Evolutionary conservation across 2,113 vertebrate genomes (phyloP).

Genomic region (Promerops cafer): DNA sequence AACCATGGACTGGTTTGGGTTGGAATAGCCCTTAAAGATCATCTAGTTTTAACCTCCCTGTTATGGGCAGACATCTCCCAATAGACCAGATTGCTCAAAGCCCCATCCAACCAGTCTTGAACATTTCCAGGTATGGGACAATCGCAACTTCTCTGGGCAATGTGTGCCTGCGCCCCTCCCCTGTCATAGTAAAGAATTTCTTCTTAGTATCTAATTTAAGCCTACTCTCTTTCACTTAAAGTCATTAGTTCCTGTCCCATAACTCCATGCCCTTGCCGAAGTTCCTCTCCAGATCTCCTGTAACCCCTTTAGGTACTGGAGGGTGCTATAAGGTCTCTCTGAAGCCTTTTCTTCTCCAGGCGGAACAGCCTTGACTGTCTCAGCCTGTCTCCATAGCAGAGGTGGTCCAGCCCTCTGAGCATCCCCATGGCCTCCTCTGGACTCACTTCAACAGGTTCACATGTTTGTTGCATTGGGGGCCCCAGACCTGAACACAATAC

Average conservation of each 20-base stretch:
- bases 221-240: background rate
- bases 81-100: background rate
- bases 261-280: background rate
- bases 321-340: too few relatives aligned
- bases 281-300: background rate
- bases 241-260: background rate
- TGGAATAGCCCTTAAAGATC: background rate
- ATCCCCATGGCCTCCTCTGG: background rate
- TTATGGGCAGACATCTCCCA: background rate
- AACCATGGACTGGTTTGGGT: background rate
- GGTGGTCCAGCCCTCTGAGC: background rate
- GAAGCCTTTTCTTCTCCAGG: background rate
- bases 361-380: background rate
- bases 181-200: background rate
- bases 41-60: too few relatives aligned
- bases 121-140: background rate
- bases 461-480: rapidly evolving
- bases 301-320: background rate
- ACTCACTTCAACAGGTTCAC: background rate
- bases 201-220: background rate
- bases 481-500: background rate
- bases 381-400: background rate
- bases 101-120: rapidly evolving
- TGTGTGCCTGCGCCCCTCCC: rapidly evolving
- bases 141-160: background rate